A percentile compares a stretch with the other conserved stretches of the same genome.
Conservation (phyloP, 2,888 invertebrate genomes). For the Tipula lateralis region DNA sequence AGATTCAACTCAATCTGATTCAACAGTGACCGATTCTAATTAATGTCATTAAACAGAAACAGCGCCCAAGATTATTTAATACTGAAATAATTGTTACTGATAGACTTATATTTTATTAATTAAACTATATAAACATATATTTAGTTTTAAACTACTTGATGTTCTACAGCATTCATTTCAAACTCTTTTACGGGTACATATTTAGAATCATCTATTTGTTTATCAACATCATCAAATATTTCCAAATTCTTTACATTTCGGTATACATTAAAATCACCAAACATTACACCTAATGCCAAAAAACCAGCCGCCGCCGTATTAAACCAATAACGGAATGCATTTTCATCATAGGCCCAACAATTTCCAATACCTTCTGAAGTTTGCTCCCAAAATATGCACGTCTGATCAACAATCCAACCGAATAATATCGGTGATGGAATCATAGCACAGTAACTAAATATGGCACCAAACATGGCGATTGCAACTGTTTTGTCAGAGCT, state of each 20-base stretch:
- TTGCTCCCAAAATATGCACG: neutral
- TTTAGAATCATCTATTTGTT: neutral
- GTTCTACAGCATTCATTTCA: neutral
- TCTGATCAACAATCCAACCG: constrained; percentile 26
- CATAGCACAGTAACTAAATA: neutral
- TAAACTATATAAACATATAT: too few species aligned
- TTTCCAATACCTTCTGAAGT: neutral
- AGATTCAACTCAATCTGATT: too few species aligned
- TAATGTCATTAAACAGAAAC: too few species aligned
- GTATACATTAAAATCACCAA: neutral
- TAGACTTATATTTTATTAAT: too few species aligned
- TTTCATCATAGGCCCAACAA: neutral
- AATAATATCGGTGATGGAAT: neutral
- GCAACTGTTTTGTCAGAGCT: neutral
- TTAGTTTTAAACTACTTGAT: neutral
- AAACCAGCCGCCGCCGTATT: neutral
- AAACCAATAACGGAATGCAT: neutral
- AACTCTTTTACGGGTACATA: neutral
- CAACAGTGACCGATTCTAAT: too few species aligned
- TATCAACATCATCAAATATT: constrained; percentile 12
- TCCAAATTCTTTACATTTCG: neutral
- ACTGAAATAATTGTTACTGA: too few species aligned
- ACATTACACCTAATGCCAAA: neutral
- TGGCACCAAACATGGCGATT: neutral
- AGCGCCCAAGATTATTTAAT: too few species aligned